Evolutionary conservation across 2,797 vertebrate genomes (phyloP), one percentile per base, ranked within the genome.

Genomic region (Lepilemur ruficaudatus): DNA sequence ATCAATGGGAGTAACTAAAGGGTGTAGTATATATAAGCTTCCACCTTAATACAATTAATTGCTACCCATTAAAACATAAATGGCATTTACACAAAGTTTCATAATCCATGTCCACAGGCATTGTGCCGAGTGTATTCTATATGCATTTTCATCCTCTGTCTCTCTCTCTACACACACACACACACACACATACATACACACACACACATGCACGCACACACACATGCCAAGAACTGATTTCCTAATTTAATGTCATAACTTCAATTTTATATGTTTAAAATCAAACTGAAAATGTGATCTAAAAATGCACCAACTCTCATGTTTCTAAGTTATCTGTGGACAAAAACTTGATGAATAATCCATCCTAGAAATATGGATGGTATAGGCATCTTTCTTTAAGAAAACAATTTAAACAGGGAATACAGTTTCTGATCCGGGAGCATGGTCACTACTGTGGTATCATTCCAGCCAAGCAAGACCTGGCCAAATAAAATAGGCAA

Each of bases 61-160:
- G 73, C 70, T 65, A 41, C 57, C 82, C 65, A 87, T 93, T 80
- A 96, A 73, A 85, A 85, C 30, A 22, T 50, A 91, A 91, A 80
- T 70, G 80, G 20, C 73, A 90, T 89, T 94, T 92, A 80, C 8
- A 88, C n/a, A 22, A 63, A 85, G 57, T 91, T 94, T 91, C 86
- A 72, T 76, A 96, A 93, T 22, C n/a, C 28, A 2, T 32, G 7
- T 65, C 46, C 65, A 81, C 23, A 43, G 81, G 84, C 30, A 52
- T 38, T 63, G 6, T 43, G 59, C 25, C 86, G 28, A 52, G n/a
- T 69, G n/a, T 14, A 61, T 15, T 25, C 32, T 28, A 1, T 4
- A 3, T 7, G 5, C 28, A 67, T 67, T 46, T 43, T 15, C 32
- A 25, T 11, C 28, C 8, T 73, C 28, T 76, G 28, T 35, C 1